phyloP scores from a whole-genome alignment of 2,888 invertebrate species.

The Amorpha juglandis region DNA sequence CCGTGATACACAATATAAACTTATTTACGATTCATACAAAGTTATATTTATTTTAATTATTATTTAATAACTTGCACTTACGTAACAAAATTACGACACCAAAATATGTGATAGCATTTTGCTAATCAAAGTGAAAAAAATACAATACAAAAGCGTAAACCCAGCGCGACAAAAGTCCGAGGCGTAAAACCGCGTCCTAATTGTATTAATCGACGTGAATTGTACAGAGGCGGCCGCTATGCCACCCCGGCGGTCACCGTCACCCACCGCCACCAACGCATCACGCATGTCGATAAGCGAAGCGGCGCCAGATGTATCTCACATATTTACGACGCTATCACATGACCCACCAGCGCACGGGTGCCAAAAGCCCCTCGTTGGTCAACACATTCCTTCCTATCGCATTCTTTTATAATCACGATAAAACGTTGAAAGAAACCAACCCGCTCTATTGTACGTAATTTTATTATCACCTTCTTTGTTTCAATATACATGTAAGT shows the following conservation, averaged over 20 bases:
- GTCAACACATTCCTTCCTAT: slow-evolving; percentile 73
- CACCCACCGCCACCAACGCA: slow-evolving; percentile 29
- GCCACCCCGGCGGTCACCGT: slow-evolving; percentile 36
- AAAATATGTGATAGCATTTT: background rate
- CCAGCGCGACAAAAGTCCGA: slow-evolving; percentile 25
- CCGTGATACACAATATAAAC: too few species aligned
- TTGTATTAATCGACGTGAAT: slow-evolving; percentile 41
- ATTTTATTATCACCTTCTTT: slow-evolving; percentile 74
- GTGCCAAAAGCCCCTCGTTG: slow-evolving; percentile 81
- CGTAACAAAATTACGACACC: background rate
- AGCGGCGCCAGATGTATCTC: slow-evolving; percentile 68
- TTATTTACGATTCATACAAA: too few species aligned
- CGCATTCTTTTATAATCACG: slow-evolving; percentile 71
- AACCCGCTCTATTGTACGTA: slow-evolving; percentile 40
- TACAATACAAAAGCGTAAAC: slow-evolving; percentile 21
- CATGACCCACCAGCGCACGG: slow-evolving; percentile 55
- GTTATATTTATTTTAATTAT: too few species aligned
- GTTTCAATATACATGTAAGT: slow-evolving; percentile 46
- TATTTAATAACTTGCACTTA: too few species aligned
- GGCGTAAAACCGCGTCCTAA: slow-evolving; percentile 34
- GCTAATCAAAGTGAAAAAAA: background rate
- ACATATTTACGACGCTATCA: slow-evolving; percentile 47
- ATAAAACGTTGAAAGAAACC: slow-evolving; percentile 55
- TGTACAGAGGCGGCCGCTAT: slow-evolving; percentile 30
- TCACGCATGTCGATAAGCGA: background rate